Conservation (phyloP, 2,888 invertebrate genomes). For the Agrotis clavis region DNA sequence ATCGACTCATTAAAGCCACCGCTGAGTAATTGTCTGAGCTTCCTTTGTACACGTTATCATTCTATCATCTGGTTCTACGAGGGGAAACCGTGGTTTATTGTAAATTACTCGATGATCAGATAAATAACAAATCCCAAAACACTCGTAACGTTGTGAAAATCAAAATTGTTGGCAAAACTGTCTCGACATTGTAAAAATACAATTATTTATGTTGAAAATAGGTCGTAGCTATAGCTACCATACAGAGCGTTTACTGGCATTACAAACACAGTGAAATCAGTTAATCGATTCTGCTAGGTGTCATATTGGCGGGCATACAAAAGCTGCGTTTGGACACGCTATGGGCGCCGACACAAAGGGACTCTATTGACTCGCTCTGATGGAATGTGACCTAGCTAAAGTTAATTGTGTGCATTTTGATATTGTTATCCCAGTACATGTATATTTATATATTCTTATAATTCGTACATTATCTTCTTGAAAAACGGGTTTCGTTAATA, state of each 20-base stretch:
- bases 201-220: constrained; percentile 19
- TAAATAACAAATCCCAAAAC: constrained; percentile 1
- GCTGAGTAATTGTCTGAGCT: constrained; percentile 79
- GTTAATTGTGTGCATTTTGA: constrained; percentile 32
- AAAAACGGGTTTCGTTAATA: constrained; percentile 1
- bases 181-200: neutral
- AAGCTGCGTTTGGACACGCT: constrained; percentile 77
- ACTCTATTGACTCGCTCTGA: constrained; percentile 69
- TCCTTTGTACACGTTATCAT: constrained; percentile 76
- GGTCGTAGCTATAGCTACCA: constrained; percentile 26
- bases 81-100: constrained; percentile 61
- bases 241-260: constrained; percentile 12
- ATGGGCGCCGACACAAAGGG: constrained; percentile 77
- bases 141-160: neutral
- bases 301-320: constrained; percentile 78
- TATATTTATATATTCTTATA: neutral
- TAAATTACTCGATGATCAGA: constrained; percentile 40
- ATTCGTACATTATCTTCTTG: neutral
- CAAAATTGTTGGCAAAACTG: neutral
- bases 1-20: constrained; percentile 82
- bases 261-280: constrained; percentile 70
- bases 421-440: neutral
- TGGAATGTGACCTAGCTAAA: constrained; percentile 70
- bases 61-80: constrained; percentile 69
- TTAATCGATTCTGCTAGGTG: constrained; percentile 82